Conservation (phyloP, 2,797 vertebrate genomes). For the Synanceia verrucosa region DNA sequence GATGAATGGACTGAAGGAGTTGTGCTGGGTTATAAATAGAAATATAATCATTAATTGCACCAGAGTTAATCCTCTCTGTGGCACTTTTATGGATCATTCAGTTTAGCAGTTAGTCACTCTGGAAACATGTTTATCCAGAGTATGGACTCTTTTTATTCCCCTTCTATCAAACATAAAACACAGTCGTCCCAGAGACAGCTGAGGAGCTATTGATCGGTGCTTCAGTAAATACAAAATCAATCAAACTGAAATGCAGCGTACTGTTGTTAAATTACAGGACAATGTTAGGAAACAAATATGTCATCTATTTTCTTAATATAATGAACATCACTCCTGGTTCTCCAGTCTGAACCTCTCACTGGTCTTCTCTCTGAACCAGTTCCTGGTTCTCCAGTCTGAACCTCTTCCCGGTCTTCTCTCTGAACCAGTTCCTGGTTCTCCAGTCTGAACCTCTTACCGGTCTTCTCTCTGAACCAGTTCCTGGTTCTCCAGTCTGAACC, state of each 20-base stretch:
- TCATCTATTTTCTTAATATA: neutral
- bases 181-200: neutral
- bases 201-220: neutral
- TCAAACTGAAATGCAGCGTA: constrained; percentile 8
- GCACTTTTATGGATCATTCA: neutral
- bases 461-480: too few relatives aligned
- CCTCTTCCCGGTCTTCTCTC: too few relatives aligned
- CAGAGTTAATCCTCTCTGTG: neutral
- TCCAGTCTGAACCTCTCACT: too few relatives aligned
- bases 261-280: constrained; percentile 2
- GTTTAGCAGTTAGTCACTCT: neutral
- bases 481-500: too few relatives aligned
- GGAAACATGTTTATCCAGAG: neutral
- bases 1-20: neutral
- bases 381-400: too few relatives aligned
- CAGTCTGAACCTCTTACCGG: too few relatives aligned
- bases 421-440: too few relatives aligned
- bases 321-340: too few relatives aligned
- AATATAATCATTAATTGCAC: constrained; percentile 4
- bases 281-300: neutral
- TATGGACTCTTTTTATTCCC: neutral
- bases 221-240: constrained; percentile 9
- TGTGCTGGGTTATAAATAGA: constrained; percentile 7
- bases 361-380: too few relatives aligned
- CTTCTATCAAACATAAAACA: constrained; percentile 6